Percentiles rank a stretch among this genome's conserved stretches.
Conservation (phyloP, 2,797 vertebrate genomes). For the Pangasius sanitwongsei region DNA sequence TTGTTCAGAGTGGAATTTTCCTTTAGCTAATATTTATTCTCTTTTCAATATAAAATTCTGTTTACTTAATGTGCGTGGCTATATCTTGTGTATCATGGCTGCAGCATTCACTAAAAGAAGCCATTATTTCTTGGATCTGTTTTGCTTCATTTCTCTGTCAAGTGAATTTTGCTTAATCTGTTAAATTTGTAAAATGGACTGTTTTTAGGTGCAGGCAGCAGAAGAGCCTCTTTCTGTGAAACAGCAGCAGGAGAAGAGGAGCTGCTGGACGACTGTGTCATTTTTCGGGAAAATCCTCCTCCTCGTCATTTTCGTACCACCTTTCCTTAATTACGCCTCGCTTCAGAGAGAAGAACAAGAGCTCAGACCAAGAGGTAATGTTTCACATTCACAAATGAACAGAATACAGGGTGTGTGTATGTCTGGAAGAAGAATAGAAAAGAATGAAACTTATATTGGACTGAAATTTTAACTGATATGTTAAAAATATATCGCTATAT, state of each 20-base stretch:
- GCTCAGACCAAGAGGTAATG: slow-evolving; percentile 74
- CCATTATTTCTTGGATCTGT: not conserved
- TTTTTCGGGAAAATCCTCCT: slow-evolving; percentile 75
- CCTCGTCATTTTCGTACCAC: slow-evolving; percentile 75
- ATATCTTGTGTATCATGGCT: not conserved
- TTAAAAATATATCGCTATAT: too few relatives aligned
- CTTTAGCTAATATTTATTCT: not conserved
- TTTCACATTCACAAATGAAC: not conserved
- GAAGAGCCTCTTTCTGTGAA: not conserved
- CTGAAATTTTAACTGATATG: not conserved
- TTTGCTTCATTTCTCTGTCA: not conserved
- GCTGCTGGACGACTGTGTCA: slow-evolving; percentile 65
- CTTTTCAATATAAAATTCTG: not conserved
- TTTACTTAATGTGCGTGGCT: not conserved
- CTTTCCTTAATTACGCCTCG: slow-evolving; percentile 83
- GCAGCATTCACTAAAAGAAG: not conserved
- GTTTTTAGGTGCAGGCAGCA: slow-evolving; percentile 8
- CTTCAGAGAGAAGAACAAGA: slow-evolving; percentile 79
- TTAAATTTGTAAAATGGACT: not conserved
- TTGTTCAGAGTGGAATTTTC: not conserved
- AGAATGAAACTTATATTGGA: not conserved
- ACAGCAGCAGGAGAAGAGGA: slow-evolving; percentile 47
- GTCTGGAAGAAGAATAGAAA: not conserved
- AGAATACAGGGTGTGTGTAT: not conserved
- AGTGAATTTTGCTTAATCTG: not conserved